Conservation (phyloP, 2,888 invertebrate genomes). For the Eristalinus sepulchralis region DNA sequence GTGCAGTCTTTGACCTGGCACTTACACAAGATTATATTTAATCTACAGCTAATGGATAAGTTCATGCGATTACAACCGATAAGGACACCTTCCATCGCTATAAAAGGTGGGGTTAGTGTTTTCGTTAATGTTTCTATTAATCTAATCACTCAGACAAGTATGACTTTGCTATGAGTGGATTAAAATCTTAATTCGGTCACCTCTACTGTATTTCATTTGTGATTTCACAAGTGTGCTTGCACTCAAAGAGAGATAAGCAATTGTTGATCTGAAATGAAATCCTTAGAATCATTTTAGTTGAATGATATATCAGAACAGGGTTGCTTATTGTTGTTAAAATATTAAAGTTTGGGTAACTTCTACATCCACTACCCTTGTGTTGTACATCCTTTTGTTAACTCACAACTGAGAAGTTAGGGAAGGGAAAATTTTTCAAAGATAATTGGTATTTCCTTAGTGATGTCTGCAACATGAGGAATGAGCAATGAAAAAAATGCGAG, state of each 20-base stretch:
- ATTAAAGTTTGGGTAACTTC: no score
- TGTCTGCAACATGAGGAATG: no score
- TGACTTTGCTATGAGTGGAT: neutral
- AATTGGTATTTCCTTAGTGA: no score
- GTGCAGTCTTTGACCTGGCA: neutral
- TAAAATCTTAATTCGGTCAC: neutral
- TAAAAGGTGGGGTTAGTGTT: neutral
- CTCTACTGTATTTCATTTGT: neutral
- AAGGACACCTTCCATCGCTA: neutral
- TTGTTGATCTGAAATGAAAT: no score
- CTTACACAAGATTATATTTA: conserved; percentile 9
- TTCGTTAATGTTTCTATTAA: neutral
- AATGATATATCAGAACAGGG: no score
- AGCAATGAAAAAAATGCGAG: no score
- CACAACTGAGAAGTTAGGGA: no score
- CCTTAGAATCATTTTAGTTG: no score
- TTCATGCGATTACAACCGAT: neutral
- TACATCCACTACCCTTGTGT: no score
- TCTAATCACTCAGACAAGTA: neutral
- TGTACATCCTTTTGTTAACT: no score
- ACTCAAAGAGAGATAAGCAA: neutral
- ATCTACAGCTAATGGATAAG: neutral
- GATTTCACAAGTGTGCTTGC: neutral
- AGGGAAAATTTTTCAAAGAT: no score
- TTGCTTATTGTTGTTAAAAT: no score